These are phyloP conservation scores for Brachionus koreanus DNA, from an alignment of 1,140 invertebrate species.

Conservation along the genomic window DNA sequence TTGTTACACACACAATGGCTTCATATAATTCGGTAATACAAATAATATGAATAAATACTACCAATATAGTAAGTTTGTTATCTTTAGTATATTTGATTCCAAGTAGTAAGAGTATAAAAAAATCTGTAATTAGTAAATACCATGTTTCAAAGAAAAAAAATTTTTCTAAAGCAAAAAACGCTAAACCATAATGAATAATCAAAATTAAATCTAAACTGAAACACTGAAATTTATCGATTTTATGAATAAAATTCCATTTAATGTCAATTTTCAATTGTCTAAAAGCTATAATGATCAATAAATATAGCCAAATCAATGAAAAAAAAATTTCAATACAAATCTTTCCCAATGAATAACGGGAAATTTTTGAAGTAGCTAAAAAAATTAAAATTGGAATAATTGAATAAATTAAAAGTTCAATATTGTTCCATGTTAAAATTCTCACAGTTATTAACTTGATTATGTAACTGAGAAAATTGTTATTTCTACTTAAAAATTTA, in stretches of 20 bases:
- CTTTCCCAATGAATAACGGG: background rate
- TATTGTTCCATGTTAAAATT: background rate
- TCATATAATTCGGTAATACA: no score
- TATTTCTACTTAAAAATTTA: background rate
- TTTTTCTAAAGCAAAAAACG: no score
- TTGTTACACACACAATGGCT: no score
- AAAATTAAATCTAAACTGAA: no score
- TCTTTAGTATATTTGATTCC: no score
- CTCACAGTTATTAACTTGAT: background rate
- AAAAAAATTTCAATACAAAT: background rate
- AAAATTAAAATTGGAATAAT: background rate
- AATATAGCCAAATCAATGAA: background rate
- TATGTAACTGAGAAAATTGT: background rate
- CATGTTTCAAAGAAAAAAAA: no score
- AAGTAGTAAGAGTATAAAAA: no score
- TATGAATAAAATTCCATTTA: background rate
- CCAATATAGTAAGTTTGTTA: no score
- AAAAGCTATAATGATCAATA: background rate
- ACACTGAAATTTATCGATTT: constrained; percentile 8
- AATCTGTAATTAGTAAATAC: no score
- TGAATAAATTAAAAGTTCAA: background rate
- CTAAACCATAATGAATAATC: no score
- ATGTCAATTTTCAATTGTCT: background rate
- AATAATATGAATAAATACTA: no score
- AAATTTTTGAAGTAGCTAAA: background rate